A percentile compares a stretch with the other conserved stretches of the same genome.
phyloP scores from a whole-genome alignment of 30 jellyfish, hydroid and myxozoan genomes.

The Hydractinia symbiolongicarpus region DNA sequence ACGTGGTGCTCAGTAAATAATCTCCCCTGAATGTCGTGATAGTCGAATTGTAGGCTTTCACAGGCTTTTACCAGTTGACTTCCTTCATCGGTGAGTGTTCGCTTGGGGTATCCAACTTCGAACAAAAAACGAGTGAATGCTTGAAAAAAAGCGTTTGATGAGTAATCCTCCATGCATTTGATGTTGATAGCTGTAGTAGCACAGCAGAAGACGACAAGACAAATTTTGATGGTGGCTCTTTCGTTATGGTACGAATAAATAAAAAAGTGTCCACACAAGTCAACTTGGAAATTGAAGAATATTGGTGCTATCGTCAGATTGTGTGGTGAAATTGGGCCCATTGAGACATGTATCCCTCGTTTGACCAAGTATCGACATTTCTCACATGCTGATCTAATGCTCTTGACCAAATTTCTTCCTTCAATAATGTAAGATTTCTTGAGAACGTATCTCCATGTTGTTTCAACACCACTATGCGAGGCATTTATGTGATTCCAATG shows the following conservation, averaged over 20 bases:
- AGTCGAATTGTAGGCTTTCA: background rate
- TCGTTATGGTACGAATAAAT: too few species aligned
- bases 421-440: too few species aligned
- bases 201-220: background rate
- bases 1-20: background rate
- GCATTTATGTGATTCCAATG: background rate
- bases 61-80: background rate
- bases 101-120: slow-evolving; percentile 16
- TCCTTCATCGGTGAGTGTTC: slow-evolving; percentile 20
- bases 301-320: too few species aligned
- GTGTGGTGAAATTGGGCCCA: slow-evolving; percentile 3
- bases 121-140: slow-evolving; percentile 9
- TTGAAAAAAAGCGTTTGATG: background rate
- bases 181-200: slow-evolving; percentile 13
- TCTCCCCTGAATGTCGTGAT: background rate
- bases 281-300: slow-evolving; percentile 14
- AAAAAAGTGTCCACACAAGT: background rate
- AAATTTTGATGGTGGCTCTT: too few species aligned
- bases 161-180: slow-evolving; percentile 23
- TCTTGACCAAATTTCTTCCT: background rate
- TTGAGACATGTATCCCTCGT: background rate
- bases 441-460: too few species aligned
- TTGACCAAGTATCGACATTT: slow-evolving; percentile 2
- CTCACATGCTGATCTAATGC: too few species aligned
- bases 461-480: too few species aligned